Conservation (phyloP, 1,140 invertebrate species). For the Episyrphus balteatus region DNA sequence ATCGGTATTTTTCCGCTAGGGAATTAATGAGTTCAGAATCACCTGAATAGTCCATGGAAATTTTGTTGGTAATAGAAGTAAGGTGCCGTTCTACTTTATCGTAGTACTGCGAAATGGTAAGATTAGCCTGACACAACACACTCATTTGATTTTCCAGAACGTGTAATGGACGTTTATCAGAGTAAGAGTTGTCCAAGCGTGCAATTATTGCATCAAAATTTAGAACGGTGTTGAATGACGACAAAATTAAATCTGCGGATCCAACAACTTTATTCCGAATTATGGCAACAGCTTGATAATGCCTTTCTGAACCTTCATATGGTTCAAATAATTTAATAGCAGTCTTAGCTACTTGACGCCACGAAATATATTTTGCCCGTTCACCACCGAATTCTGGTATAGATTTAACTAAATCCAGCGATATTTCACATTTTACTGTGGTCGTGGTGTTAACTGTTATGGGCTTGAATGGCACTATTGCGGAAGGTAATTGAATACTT, state of each 20-base stretch:
- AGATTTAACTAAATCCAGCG: not conserved
- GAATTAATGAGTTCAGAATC: not conserved
- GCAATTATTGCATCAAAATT: constrained; percentile 4
- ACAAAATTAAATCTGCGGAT: not conserved
- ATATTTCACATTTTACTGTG: not conserved
- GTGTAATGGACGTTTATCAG: constrained; percentile 2
- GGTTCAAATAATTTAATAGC: not conserved
- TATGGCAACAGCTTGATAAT: not conserved
- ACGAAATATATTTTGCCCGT: not conserved
- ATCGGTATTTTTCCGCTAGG: constrained; percentile 10
- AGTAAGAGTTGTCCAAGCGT: not conserved
- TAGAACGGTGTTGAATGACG: not conserved
- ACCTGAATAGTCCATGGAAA: not conserved
- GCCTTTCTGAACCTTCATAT: not conserved
- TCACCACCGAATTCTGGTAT: not conserved
- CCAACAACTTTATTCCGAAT: constrained; percentile 1
- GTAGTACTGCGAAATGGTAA: not conserved
- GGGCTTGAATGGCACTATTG: too few species aligned
- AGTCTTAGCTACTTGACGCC: not conserved
- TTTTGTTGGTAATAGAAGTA: too few species aligned
- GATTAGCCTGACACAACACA: not conserved
- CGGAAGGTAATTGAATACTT: too few species aligned
- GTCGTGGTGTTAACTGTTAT: too few species aligned
- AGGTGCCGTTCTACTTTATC: not conserved
- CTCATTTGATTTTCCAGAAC: not conserved